phyloP scores from a whole-genome alignment of 1,140 invertebrate genomes.

The Idris sp. region DNA sequence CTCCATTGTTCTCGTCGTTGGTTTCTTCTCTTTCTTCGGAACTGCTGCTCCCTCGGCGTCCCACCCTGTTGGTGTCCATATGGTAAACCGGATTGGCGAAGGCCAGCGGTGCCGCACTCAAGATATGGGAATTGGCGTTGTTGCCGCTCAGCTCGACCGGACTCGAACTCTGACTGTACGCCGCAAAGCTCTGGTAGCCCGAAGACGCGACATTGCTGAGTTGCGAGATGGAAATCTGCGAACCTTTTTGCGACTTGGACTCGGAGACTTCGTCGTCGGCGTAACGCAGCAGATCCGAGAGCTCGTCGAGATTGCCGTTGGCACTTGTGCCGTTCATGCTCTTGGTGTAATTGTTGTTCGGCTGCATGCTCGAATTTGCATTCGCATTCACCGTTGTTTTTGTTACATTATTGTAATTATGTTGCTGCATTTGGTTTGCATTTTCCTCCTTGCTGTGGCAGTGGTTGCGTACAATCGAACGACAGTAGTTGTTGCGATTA shows the following conservation, averaged over 20 bases:
- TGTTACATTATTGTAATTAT: slow-evolving; percentile 75
- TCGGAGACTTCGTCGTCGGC: slow-evolving; percentile 76
- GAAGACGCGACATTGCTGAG: slow-evolving; percentile 90
- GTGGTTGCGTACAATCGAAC: slow-evolving; percentile 71
- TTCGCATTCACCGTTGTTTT: slow-evolving; percentile 76
- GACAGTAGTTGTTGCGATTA: slow-evolving; percentile 74
- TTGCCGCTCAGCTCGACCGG: slow-evolving; percentile 85
- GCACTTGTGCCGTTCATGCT: slow-evolving; percentile 54
- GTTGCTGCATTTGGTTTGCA: slow-evolving; percentile 75
- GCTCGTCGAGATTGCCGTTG: slow-evolving; percentile 82
- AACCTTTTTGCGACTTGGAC: slow-evolving; percentile 76
- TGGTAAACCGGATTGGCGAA: slow-evolving; percentile 93
- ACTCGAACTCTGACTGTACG: slow-evolving; percentile 92
- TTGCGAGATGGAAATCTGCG: slow-evolving; percentile 85
- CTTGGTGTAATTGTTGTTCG: slow-evolving; percentile 74
- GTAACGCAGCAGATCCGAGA: slow-evolving; percentile 84
- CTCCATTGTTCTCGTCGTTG: slow-evolving; percentile 63
- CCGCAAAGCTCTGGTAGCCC: slow-evolving; percentile 93
- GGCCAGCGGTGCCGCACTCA: slow-evolving; percentile 84
- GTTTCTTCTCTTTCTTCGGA: slow-evolving; percentile 76
- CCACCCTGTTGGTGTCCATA: slow-evolving; percentile 79
- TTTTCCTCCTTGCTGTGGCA: slow-evolving; percentile 78
- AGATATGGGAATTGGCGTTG: slow-evolving; percentile 78
- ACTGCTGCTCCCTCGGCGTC: slow-evolving; percentile 76
- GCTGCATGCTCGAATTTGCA: slow-evolving; percentile 71